Conservation (phyloP, 2,888 invertebrate genomes). For the Drepana falcataria region DNA sequence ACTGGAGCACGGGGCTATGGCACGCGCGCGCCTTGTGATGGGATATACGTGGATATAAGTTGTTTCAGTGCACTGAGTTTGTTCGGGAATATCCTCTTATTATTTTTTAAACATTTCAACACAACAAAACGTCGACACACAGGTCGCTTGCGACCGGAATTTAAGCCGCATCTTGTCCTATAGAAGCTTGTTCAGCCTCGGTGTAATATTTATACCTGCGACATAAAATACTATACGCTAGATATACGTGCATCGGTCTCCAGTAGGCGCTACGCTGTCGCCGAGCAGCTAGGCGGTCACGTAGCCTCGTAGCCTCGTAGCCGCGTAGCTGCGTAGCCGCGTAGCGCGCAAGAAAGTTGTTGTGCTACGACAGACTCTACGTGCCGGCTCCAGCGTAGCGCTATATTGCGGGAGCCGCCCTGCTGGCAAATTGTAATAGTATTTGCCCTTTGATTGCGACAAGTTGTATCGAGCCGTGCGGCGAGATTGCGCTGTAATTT, state of each 20-base stretch:
- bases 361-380: constrained; percentile 7
- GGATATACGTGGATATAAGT: not conserved
- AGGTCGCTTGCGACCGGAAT: not conserved
- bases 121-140: not conserved
- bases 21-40: too few species aligned
- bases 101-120: not conserved
- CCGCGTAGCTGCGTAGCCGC: constrained; percentile 17
- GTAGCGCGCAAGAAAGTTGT: constrained; percentile 19
- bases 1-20: too few species aligned
- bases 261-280: not conserved
- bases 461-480: not conserved
- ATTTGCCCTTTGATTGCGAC: not conserved
- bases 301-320: constrained; percentile 14
- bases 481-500: too few species aligned
- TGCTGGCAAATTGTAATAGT: not conserved
- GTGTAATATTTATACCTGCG: not conserved
- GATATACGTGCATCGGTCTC: not conserved
- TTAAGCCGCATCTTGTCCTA: not conserved
- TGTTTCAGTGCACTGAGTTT: not conserved
- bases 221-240: not conserved
- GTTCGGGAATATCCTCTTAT: not conserved
- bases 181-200: constrained; percentile 1
- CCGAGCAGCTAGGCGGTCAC: not conserved
- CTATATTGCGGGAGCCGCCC: not conserved
- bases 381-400: not conserved